Evolutionary conservation across 1,140 invertebrate species (phyloP).

Genomic region (Probaryconus sp.): DNA sequence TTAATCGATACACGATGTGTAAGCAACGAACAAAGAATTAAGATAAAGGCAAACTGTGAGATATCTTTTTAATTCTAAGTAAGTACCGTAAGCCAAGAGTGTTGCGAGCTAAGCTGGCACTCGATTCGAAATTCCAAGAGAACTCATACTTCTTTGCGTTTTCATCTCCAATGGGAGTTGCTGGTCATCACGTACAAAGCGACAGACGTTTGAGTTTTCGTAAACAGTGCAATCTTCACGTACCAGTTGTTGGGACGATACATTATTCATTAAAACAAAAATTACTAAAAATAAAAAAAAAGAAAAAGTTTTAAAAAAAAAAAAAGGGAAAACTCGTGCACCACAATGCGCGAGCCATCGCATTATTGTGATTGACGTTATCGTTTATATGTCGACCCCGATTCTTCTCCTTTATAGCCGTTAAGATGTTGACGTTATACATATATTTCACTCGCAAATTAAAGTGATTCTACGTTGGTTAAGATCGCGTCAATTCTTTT

Average conservation of each 20-base stretch:
- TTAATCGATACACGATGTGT: constrained; percentile 43
- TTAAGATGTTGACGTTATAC: constrained; percentile 78
- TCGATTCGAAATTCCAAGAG: constrained; percentile 68
- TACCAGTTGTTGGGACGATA: constrained; percentile 75
- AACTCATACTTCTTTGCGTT: constrained; percentile 61
- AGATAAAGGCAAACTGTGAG: constrained; percentile 57
- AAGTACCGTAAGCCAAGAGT: constrained; percentile 37
- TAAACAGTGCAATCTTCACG: constrained; percentile 76
- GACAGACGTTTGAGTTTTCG: constrained; percentile 63
- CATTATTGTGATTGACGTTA: constrained; percentile 78
- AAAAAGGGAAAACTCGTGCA: constrained; percentile 47
- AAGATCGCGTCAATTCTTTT: constrained; percentile 60
- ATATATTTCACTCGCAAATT: constrained; percentile 70
- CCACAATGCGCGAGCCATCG: constrained; percentile 64
- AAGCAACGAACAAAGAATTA: constrained; percentile 65
- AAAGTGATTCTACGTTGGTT: constrained; percentile 68
- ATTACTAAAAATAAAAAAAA: constrained; percentile 22
- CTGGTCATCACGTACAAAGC: constrained; percentile 38
- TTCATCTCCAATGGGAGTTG: constrained; percentile 25
- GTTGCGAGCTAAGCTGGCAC: constrained; percentile 50
- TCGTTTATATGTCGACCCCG: constrained; percentile 75
- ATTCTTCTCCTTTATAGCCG: constrained; percentile 71
- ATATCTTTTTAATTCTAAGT: constrained; percentile 61
- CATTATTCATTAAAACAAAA: constrained; percentile 68
- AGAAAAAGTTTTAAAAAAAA: constrained; percentile 29